Evolutionary conservation across 1,140 invertebrate species (phyloP), one percentile per base, ranked within the genome.

Genomic region (Papilio aristodemus): DNA sequence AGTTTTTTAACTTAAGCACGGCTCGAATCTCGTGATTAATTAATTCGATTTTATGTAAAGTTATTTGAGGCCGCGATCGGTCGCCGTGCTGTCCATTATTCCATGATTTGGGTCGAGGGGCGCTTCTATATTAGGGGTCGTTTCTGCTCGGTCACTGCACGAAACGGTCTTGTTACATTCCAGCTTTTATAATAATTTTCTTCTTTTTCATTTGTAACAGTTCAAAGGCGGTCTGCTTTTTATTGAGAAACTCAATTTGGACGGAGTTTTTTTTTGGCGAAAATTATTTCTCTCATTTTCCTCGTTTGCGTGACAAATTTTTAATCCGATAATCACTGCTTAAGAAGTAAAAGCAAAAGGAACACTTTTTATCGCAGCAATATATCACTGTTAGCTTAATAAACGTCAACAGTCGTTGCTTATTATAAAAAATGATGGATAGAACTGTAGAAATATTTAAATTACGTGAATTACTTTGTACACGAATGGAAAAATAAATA

Each of bases 11-110:
- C 85, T 90, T 80, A 71, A 71, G 74, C 79, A 59, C 71, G 83
- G 86, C 77, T 87, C 76, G 79, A 76, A 84, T 85, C 79, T 82
- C 79, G 81, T 88, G 87, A 91, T 91, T 89, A 91, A 91, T 91
- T 91, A 90, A 91, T 88, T 86, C 77, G 84, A 89, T 89, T 91
- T 84, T 87, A 78, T 83, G 78, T 84, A 73, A 79, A 85, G 79
- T 82, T 85, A 83, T 84, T 80, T 77, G 77, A 76, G 76, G 76
- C 76, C 76, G 77, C 78, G 79, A 81, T 85, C 77, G 77, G 50
- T 79, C 72, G 71, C 71, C 78, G 69, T 76, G 71, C 72, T 84
- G 81, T 85, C 84, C 82, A 86, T 89, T 86, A 85, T 85, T 84
- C 77, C 73, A 78, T 78, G 74, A 87, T 86, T 85, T 80, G 72